Conservation (phyloP, 2,888 invertebrate genomes). For the Uropetala carovei region DNA sequence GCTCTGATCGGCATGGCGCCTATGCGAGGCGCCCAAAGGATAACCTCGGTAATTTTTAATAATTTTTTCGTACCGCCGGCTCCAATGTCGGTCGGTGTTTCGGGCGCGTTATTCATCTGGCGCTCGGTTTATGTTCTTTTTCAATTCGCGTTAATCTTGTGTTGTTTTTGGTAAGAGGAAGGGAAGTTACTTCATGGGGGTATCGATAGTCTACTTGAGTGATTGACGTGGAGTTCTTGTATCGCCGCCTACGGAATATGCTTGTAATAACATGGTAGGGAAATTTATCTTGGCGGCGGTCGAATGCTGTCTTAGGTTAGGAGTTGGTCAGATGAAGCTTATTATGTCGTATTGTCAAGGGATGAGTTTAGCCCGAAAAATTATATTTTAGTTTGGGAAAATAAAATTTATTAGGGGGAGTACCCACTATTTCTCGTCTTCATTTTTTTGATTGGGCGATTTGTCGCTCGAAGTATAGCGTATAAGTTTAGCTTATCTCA, state of each 20-base stretch:
- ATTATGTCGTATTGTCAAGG: neutral
- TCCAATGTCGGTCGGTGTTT: neutral
- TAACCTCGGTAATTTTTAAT: neutral
- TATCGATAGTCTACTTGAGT: neutral
- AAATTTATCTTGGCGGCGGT: neutral
- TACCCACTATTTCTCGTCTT: too few species aligned
- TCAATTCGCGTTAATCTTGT: neutral
- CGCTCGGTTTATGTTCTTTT: neutral
- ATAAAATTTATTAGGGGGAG: too few species aligned
- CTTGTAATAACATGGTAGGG: neutral
- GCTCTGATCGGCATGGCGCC: conserved; percentile 20
- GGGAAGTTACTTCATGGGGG: neutral
- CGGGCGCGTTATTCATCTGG: neutral
- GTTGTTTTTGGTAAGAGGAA: conserved; percentile 21
- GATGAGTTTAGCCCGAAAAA: neutral
- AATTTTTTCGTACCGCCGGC: too few species aligned
- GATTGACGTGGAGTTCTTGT: conserved; percentile 36
- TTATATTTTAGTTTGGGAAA: neutral
- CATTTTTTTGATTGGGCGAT: too few species aligned
- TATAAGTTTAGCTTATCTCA: too few species aligned
- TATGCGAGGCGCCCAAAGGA: neutral
- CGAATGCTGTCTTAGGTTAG: neutral
- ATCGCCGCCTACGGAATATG: neutral
- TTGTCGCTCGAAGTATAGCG: too few species aligned
- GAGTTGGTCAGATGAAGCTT: neutral